phyloP scores from a whole-genome alignment of 2,113 vertebrate genomes.

The Pseudolaguvia tuberculata region DNA sequence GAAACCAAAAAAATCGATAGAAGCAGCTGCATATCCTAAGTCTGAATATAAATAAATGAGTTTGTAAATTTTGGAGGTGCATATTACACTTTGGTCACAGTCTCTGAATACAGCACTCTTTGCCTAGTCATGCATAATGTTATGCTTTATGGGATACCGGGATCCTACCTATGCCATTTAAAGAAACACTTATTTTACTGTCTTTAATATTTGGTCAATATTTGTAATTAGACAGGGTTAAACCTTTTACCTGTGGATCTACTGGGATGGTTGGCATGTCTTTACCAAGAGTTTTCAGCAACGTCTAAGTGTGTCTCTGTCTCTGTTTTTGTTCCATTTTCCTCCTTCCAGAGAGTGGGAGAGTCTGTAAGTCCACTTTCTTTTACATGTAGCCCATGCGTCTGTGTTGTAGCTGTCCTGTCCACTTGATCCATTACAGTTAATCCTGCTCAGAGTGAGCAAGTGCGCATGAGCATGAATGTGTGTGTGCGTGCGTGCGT shows the following conservation, averaged over 20 bases:
- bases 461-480: neutral
- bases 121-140: neutral
- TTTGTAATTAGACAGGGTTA: neutral
- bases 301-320: conserved; percentile 68
- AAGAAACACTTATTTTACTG: neutral
- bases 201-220: neutral
- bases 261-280: conserved; percentile 43
- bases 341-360: conserved; percentile 88
- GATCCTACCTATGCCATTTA: neutral
- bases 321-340: conserved; percentile 73
- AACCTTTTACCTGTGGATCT: neutral
- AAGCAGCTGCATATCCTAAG: neutral
- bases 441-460: conserved; percentile 6
- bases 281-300: conserved; percentile 44
- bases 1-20: neutral
- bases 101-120: neutral
- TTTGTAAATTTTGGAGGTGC: neutral
- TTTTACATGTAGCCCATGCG: conserved; percentile 57
- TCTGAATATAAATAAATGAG: neutral
- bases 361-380: conserved; percentile 87
- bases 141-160: neutral
- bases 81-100: neutral
- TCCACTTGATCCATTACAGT: conserved; percentile 11
- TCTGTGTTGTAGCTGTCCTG: conserved; percentile 37
- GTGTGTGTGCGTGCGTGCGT: conserved; percentile 12